Conservation (phyloP, 37 sponge, comb jelly and placozoan genomes). For the Halisarca cf. caerulea region DNA sequence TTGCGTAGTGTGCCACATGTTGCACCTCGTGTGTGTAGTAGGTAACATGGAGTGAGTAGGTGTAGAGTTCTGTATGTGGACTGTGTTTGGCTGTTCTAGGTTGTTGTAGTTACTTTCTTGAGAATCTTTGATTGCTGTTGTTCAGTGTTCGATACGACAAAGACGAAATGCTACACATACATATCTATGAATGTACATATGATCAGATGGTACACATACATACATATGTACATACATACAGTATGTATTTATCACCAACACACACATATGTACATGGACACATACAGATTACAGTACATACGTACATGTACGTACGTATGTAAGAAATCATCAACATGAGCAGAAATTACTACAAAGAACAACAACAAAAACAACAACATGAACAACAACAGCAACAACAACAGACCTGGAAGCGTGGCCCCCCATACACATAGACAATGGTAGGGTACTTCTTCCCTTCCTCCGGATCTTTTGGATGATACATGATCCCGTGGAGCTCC, state of each 20-base stretch:
- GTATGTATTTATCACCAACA: too few relatives aligned
- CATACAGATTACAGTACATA: neutral
- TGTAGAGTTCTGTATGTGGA: too few relatives aligned
- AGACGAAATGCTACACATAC: too few relatives aligned
- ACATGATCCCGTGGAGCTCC: constrained; percentile 54
- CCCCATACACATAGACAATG: constrained; percentile 82
- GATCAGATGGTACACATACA: constrained; percentile 14
- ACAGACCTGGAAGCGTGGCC: constrained; percentile 72
- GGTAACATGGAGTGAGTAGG: too few relatives aligned
- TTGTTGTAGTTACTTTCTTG: neutral
- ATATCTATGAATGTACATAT: constrained; percentile 33
- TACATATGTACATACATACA: neutral
- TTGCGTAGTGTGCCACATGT: too few relatives aligned
- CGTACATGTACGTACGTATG: neutral
- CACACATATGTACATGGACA: neutral
- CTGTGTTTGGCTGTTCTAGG: too few relatives aligned
- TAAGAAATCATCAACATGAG: neutral
- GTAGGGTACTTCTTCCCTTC: constrained; percentile 66
- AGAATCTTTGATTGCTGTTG: too few relatives aligned
- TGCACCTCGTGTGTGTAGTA: too few relatives aligned
- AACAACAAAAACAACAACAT: neutral
- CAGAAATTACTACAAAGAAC: neutral
- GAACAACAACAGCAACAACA: neutral
- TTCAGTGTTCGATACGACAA: too few relatives aligned
- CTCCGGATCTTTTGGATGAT: constrained; percentile 23